Evolutionary conservation across 2,113 vertebrate species (phyloP), one percentile per base, ranked within the genome.

Genomic region (Lasiurus borealis): DNA sequence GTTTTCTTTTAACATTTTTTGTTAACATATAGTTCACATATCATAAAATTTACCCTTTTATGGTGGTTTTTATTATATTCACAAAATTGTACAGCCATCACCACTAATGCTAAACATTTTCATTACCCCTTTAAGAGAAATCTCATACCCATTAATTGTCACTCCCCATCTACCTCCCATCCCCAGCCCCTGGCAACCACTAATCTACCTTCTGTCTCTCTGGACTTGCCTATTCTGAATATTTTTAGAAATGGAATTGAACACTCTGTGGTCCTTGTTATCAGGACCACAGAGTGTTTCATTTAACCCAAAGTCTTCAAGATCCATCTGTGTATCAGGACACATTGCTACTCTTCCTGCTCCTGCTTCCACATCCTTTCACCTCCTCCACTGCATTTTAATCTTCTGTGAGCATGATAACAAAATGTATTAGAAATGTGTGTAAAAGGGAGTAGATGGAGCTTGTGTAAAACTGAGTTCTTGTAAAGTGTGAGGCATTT

Each of bases 81-180:
- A 5, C 80, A 57, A 80, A 88, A n/a, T 6, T 64, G 48, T 27
- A 12, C 5, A 12, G 52, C 18, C 23, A 27, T 68, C 23, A 29
- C 64, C 23, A 44, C 31, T 40, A 72, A 93, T 48, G 46, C 69
- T 64, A 95, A 83, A 78, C 46, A 64, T 83, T 87, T 82, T 57
- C 69, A 48, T 40, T 44, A 85, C 31, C 3, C 57, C 50, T n/a
- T 5, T 11, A 57, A 44, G 73, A 68, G 54, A 66, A 88, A 71
- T 6, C 46, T 6, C 78, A 14, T 9, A 16, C 36, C 12, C 66
- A 11, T 44, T 29, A 12, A 11, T 10, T 48, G 66, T n/a, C 54
- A 15, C n/a, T 29, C 44, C 66, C 40, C 5, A n/a, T 34, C 4
- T 9, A 3, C 25, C 44, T 23, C 16, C 34, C 14, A 59, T 23